Percentiles rank a stretch among this genome's conserved stretches.
These are phyloP conservation scores for Gymnosoma rotundatum DNA, from an alignment of 2,888 invertebrate species.

Conservation along the genomic window DNA sequence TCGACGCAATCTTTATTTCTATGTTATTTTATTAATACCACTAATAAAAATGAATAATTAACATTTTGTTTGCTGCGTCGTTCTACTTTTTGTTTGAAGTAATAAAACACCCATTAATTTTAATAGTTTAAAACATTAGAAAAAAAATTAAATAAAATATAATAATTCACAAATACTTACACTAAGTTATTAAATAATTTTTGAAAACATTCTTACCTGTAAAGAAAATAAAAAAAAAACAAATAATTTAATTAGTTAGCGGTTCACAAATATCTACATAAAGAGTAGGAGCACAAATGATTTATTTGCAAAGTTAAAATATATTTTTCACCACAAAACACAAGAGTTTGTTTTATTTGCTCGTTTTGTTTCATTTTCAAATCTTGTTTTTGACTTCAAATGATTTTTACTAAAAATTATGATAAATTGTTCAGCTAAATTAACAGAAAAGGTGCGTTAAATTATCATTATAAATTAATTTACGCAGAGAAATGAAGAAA, in stretches of 20 bases:
- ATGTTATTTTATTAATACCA: no score
- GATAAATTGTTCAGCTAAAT: constrained; percentile 18
- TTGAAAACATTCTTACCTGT: constrained; percentile 29
- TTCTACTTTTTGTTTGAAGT: no score
- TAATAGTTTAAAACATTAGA: not conserved
- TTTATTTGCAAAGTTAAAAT: not conserved
- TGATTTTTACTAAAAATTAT: not conserved
- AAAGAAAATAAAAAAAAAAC: constrained; percentile 13
- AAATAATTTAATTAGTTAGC: not conserved
- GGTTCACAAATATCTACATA: not conserved
- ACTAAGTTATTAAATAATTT: not conserved
- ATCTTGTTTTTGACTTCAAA: not conserved
- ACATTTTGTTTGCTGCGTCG: no score
- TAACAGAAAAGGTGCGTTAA: constrained; percentile 9
- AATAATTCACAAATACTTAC: constrained; percentile 6
- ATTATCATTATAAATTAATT: constrained; percentile 15
- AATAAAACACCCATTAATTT: not conserved
- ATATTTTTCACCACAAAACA: not conserved
- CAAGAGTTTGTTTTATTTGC: constrained; percentile 1
- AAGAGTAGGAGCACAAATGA: constrained; percentile 1
- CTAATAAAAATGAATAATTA: no score
- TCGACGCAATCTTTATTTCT: no score
- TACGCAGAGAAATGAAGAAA: not conserved
- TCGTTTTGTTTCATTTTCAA: not conserved
- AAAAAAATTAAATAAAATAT: not conserved